Evolutionary conservation across 2,113 vertebrate genomes (phyloP).

Genomic region (Platichthys stellatus): DNA sequence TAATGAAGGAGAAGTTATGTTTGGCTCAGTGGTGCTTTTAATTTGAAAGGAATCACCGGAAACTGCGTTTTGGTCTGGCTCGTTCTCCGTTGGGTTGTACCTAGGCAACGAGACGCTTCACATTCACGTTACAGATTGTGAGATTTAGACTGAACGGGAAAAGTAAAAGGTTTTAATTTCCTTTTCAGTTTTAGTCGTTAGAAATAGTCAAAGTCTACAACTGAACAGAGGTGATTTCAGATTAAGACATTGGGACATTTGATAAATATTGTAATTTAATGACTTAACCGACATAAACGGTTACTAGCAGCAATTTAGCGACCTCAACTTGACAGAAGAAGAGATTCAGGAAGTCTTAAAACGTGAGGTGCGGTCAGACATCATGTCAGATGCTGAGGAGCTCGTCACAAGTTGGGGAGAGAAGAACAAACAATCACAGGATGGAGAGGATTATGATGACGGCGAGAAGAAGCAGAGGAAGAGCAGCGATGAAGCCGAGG

Average conservation of each 20-base stretch:
- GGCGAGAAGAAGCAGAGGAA: background rate
- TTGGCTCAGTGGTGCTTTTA: constrained; percentile 4
- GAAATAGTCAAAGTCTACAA: background rate
- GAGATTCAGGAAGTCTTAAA: background rate
- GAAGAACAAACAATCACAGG: background rate
- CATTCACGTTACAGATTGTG: background rate
- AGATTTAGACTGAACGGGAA: background rate
- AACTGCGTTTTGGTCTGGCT: background rate
- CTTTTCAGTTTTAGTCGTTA: background rate
- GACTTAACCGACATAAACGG: background rate
- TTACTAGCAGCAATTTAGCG: background rate
- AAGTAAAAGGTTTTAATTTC: background rate
- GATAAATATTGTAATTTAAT: background rate
- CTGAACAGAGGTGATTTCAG: background rate
- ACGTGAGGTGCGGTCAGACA: too few relatives aligned
- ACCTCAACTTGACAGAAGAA: background rate
- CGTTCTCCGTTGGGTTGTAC: constrained; percentile 25
- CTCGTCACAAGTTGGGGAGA: background rate
- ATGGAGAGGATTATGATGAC: constrained; percentile 8
- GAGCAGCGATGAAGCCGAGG: background rate
- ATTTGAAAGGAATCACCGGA: background rate
- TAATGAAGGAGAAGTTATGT: background rate
- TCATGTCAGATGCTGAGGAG: constrained; percentile 33
- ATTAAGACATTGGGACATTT: background rate
- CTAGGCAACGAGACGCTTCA: constrained; percentile 72